phyloP scores from a whole-genome alignment of 2,888 invertebrate genomes.

The Drosophila pseudotalamancana region DNA sequence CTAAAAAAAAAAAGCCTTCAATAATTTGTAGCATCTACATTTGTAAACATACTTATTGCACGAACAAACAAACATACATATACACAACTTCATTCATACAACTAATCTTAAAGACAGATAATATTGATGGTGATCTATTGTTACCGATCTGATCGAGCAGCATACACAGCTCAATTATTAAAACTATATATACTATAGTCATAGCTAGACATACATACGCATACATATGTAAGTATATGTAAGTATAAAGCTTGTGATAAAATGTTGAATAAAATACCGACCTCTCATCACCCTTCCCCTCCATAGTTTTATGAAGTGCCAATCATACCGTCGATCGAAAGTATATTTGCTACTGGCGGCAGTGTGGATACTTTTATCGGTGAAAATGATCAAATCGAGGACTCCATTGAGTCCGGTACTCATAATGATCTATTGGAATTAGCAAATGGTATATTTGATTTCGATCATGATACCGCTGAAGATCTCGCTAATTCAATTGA shows the following conservation, averaged over 20 bases:
- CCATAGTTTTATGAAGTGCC: conserved; percentile 67
- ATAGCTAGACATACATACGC: conserved; percentile 39
- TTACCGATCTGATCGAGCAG: conserved; percentile 4
- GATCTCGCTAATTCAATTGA: conserved; percentile 49
- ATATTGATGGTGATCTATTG: conserved; percentile 1
- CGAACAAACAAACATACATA: conserved; percentile 21
- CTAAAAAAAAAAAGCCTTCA: conserved; percentile 23
- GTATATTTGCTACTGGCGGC: conserved; percentile 51
- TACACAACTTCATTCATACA: conserved; percentile 5
- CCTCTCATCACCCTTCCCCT: conserved; percentile 50
- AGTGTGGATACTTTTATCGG: conserved; percentile 31
- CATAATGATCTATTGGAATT: conserved; percentile 38
- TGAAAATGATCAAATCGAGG: conserved; percentile 13
- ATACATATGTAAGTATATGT: conserved; percentile 38
- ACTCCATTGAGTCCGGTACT: conserved; percentile 4
- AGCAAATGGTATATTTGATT: conserved; percentile 46
- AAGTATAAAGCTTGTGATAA: conserved; percentile 66
- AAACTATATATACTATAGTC: conserved; percentile 30
- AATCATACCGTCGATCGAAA: conserved; percentile 45
- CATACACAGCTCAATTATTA: conserved; percentile 1
- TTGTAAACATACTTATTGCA: conserved; percentile 41
- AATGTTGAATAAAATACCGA: conserved; percentile 64
- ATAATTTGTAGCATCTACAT: conserved; percentile 15
- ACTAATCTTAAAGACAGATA: not conserved
- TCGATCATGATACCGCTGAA: conserved; percentile 39